These are phyloP conservation scores for Pteruthius melanotis DNA, from an alignment of 2,113 vertebrate genomes.

Conservation along the genomic window DNA sequence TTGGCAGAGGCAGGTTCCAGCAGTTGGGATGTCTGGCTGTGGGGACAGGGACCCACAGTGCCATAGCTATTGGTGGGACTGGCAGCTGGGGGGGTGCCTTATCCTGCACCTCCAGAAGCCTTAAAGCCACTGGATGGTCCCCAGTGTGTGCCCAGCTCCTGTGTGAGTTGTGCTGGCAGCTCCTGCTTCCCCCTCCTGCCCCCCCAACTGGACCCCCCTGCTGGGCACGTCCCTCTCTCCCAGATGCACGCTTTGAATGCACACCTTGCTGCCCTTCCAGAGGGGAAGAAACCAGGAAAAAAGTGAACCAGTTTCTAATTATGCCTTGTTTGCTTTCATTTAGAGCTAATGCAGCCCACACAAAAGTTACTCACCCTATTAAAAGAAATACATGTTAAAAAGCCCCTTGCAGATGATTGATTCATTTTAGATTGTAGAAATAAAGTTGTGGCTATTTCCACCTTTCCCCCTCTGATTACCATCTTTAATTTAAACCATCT, in stretches of 20 bases:
- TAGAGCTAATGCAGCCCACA: constrained; percentile 58
- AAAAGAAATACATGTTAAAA: constrained; percentile 13
- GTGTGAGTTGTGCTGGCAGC: rapidly evolving
- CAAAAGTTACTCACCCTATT: constrained; percentile 38
- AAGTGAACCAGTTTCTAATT: constrained; percentile 58
- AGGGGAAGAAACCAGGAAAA: background rate
- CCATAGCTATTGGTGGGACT: rapidly evolving
- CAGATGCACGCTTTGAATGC: background rate
- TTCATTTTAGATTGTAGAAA: constrained; percentile 29
- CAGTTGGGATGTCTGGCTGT: rapidly evolving
- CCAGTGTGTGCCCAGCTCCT: rapidly evolving
- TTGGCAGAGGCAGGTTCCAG: background rate
- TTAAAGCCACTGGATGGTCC: background rate
- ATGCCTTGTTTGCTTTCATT: constrained; percentile 70
- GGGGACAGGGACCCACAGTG: background rate
- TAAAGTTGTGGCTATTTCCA: constrained; percentile 43
- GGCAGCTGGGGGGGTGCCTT: background rate
- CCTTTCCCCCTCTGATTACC: constrained; percentile 63
- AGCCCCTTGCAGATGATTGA: background rate
- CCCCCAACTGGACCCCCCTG: rapidly evolving
- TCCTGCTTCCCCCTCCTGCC: background rate
- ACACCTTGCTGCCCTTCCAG: background rate
- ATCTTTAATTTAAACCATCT: constrained; percentile 42
- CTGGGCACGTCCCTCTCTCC: rapidly evolving
- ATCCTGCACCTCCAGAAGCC: background rate